These are phyloP conservation scores for Notothenia coriiceps DNA, from an alignment of 2,113 vertebrate genomes.

Conservation along the genomic window DNA sequence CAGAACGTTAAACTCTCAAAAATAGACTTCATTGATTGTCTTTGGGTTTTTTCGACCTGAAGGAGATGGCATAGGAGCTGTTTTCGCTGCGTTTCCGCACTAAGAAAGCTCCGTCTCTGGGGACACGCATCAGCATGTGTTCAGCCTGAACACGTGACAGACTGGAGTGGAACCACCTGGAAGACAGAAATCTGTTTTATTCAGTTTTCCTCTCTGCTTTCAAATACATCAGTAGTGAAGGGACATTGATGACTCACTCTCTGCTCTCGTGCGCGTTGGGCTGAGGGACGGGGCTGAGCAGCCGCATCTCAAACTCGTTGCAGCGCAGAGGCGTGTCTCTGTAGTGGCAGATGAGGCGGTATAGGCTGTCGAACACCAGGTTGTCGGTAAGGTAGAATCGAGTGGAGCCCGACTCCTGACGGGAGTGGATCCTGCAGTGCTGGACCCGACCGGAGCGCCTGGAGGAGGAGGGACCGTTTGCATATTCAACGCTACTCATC, in stretches of 20 bases:
- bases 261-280: slow-evolving; percentile 91
- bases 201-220: background rate
- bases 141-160: slow-evolving; percentile 88
- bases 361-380: slow-evolving; percentile 91
- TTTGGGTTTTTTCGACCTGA: slow-evolving; percentile 79
- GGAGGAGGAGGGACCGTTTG: background rate
- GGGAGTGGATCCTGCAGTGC: slow-evolving; percentile 90
- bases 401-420: slow-evolving; percentile 88
- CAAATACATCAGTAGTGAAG: background rate
- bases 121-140: slow-evolving; percentile 91
- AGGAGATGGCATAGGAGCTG: slow-evolving; percentile 90
- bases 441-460: slow-evolving; percentile 90
- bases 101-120: slow-evolving; percentile 88
- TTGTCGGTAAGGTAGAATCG: slow-evolving; percentile 92
- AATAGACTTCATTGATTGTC: background rate
- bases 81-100: slow-evolving; percentile 88
- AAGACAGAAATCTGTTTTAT: background rate
- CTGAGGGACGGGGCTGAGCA: slow-evolving; percentile 88
- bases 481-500: background rate
- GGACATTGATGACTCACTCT: slow-evolving; percentile 79
- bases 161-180: slow-evolving; percentile 89
- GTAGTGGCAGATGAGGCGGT: slow-evolving; percentile 91
- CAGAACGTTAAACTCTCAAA: background rate
- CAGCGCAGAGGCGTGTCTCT: slow-evolving; percentile 90
- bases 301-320: slow-evolving; percentile 91